phyloP scores from a whole-genome alignment of 1,140 invertebrate genomes.

The Drosophila triauraria region DNA sequence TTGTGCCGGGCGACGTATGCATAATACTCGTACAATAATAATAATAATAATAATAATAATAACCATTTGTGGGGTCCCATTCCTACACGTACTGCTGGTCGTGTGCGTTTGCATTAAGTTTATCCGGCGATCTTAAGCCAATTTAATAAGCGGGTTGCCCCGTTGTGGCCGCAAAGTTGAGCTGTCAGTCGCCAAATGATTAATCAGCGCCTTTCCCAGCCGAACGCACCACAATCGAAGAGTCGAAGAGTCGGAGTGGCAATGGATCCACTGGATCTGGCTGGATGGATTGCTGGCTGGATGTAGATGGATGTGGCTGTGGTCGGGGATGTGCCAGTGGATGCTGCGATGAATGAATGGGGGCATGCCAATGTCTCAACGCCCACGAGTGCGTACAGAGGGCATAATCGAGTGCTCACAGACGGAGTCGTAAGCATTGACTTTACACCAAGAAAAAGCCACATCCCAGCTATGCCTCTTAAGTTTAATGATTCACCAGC shows the following conservation, averaged over 20 bases:
- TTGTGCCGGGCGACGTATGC: constrained; percentile 59
- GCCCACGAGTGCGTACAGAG: constrained; percentile 54
- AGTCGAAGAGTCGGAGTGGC: constrained; percentile 22
- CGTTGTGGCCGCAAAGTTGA: constrained; percentile 75
- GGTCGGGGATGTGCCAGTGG: constrained; percentile 24
- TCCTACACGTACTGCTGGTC: constrained; percentile 71
- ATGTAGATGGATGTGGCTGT: constrained; percentile 20
- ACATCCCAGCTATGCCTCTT: too few species aligned
- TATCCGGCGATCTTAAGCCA: constrained; percentile 83
- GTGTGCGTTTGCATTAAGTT: constrained; percentile 62
- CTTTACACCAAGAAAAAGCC: constrained; percentile 1
- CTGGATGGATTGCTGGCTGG: constrained; percentile 26
- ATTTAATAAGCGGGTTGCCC: constrained; percentile 80
- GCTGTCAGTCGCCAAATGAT: constrained; percentile 82
- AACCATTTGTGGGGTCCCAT: constrained; percentile 82
- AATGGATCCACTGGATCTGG: constrained; percentile 27
- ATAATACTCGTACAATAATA: constrained; percentile 38
- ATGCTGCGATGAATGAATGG: constrained; percentile 53
- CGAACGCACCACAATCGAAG: constrained; percentile 70
- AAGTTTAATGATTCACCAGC: background rate
- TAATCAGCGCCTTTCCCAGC: constrained; percentile 59
- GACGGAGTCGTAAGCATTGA: background rate
- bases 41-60: constrained; percentile 25
- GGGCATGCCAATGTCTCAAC: constrained; percentile 61
- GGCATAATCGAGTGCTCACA: constrained; percentile 19